These are phyloP conservation scores for Aix galericulata DNA, from an alignment of 2,113 vertebrate genomes.

Conservation along the genomic window DNA sequence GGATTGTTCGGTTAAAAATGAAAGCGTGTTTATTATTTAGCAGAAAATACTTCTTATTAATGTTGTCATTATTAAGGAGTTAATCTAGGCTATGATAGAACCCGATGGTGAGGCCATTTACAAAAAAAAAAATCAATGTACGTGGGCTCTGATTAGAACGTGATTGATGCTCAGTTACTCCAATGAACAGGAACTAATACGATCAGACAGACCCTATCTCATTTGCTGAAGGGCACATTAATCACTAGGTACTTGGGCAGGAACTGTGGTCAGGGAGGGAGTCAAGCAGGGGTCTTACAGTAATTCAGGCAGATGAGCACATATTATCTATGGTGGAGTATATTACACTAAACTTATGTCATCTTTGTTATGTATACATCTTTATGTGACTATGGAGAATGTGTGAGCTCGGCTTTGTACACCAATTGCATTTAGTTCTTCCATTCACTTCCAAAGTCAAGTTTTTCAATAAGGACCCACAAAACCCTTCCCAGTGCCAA, in stretches of 20 bases:
- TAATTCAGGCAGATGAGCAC: slow-evolving; percentile 40
- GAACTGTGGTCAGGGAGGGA: slow-evolving; percentile 8
- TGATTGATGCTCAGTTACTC: slow-evolving; percentile 70
- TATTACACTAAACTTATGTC: slow-evolving; percentile 19
- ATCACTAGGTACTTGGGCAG: slow-evolving; percentile 60
- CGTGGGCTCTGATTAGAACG: slow-evolving; percentile 55
- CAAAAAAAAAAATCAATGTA: slow-evolving; percentile 49
- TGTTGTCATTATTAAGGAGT: slow-evolving; percentile 5
- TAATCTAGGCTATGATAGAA: background rate
- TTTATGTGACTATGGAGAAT: background rate
- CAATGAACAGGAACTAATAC: slow-evolving; percentile 63
- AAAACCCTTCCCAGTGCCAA: background rate
- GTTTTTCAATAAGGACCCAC: background rate
- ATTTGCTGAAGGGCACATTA: slow-evolving; percentile 68
- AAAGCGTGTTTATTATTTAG: background rate
- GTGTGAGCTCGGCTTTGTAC: background rate
- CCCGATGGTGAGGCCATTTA: slow-evolving; percentile 14
- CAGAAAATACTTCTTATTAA: background rate
- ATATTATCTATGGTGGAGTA: background rate
- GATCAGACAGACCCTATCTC: slow-evolving; percentile 60
- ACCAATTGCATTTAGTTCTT: background rate
- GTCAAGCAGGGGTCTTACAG: background rate
- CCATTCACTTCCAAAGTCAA: background rate
- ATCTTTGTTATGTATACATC: slow-evolving; percentile 7
- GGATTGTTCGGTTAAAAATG: background rate